Base-by-base conservation (phyloP, 2,113 vertebrate genomes). In the Circaetus gallicus region DNA sequence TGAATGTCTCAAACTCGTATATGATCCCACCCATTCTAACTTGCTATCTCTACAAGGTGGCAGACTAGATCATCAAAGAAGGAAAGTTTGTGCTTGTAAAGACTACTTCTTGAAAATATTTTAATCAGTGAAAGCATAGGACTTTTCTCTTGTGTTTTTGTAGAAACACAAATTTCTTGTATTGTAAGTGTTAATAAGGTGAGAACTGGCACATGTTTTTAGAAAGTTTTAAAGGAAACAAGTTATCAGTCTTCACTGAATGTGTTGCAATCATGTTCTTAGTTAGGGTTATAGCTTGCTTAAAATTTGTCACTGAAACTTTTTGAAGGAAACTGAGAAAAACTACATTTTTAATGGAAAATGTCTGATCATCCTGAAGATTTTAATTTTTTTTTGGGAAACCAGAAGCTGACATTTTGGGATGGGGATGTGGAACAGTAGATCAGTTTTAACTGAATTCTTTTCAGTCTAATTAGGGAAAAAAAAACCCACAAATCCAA, bases 401-500 rank as follows among this genome's bases (percentile, higher is more conserved):
- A 61, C 1, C 10, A 58, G 19, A 63, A 90, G 28, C 9, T 1
- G 3, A 5, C 3, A 5, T 22, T 79, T 80, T 42, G 38, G 22
- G 4, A 17, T 32, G 32, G 4, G 22, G 24, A 10, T 56, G 12
- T 59, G 49, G 32, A 77, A 65, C 6, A 72, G 17, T 13, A 58
- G 7, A 58, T 53, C 10, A 45, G 6, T 49, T 82, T 65, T n/a
- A 40, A 76, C 8, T 29, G 11, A 43, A 5, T 22, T 81, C 0
- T 21, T 90, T 77, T 28, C 16, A 31, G 11, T 32, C 21, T 90
- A 15, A 34, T 70, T 20, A 21, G 16, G 36, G 29, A 26, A 50
- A 45, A 42, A 9, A 7, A 1, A 0, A 2, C 0, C 3, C 18
- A 26, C 7, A 43, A 84, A 73, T 16, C 9, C 4, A 0, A 65